Evolutionary conservation across 2,888 invertebrate genomes (phyloP), one percentile per base, ranked within the genome.

Genomic region (Oasisia sp.): DNA sequence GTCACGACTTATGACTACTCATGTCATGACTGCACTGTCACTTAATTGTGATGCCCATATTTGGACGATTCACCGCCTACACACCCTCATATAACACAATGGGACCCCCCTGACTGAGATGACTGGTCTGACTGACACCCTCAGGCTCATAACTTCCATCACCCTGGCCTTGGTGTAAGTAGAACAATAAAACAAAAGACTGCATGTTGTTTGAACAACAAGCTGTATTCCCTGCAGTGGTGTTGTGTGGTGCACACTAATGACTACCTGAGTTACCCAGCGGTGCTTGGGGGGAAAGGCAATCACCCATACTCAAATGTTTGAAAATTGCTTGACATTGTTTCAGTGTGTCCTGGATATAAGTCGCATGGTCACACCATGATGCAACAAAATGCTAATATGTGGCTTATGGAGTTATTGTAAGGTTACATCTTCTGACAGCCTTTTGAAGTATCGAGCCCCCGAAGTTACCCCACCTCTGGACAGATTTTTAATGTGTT

Each of bases 171-270:
- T 27, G 27, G 27, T 74, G 74, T 19, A 74, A 5, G 5, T 74
- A 74, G 74, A 74, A 27, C 74, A 74, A 74, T 74, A 74, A 74
- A 74, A 74, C 19, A 74, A 74, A 74, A 74, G 74, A 74, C 74
- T 27, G 5, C 74, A 27, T 74, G 74, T 74, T 27, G 74, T 7
- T 74, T 74, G 74, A 27, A 19, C 19, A n/a, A 74, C 27, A 27
- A 74, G 27, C 74, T 74, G 5, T 19, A 74, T 1, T 56, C 74
- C 74, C 19, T 19, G 74, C 74, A 74, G 74, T 14, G 74, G n/a
- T 74, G 74, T 27, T 7, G 74, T 19, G 74, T 74, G 74, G 14
- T 74, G n/a, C 19, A 27, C 27, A 27, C 74, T 27, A 38, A 38
- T 38, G 4, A 38, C 38, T 38, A 4, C 38, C 38, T 38, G 38